Evolutionary conservation across 2,888 invertebrate genomes (phyloP).

Genomic region (Cecidostiba fungosa): DNA sequence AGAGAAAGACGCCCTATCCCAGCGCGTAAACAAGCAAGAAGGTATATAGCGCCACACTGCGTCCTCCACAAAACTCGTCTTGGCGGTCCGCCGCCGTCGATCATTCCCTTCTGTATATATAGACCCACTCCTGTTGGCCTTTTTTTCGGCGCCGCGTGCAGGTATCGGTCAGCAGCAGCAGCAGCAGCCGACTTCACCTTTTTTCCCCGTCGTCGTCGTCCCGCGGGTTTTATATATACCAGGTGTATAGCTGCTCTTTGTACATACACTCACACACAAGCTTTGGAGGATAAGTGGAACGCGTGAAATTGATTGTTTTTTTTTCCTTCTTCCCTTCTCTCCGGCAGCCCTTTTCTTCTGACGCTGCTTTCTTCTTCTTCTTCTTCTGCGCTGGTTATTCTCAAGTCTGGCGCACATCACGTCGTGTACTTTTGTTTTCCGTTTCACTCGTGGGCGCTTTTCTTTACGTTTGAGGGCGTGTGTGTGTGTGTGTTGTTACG

Average conservation of each 20-base stretch:
- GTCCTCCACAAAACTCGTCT: slow-evolving; percentile 18
- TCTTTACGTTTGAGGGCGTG: neutral
- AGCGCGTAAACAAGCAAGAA: neutral
- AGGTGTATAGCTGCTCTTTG: neutral
- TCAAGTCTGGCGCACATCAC: neutral
- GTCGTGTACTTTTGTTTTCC: neutral
- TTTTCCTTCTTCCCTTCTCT: slow-evolving; percentile 8
- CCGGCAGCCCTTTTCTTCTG: neutral
- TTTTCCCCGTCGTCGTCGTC: neutral
- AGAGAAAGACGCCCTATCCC: neutral
- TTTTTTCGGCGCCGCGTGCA: slow-evolving; percentile 16
- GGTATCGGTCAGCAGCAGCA: slow-evolving; percentile 25
- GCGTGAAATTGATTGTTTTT: slow-evolving; percentile 52
- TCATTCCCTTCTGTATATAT: neutral
- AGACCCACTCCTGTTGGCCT: neutral
- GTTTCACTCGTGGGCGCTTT: neutral
- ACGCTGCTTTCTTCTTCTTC: neutral
- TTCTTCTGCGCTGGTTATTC: neutral
- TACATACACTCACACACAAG: neutral
- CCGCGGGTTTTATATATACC: slow-evolving; percentile 3
- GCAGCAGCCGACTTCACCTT: neutral
- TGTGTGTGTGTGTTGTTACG: slow-evolving; percentile 8
- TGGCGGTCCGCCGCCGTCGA: neutral
- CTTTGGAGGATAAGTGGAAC: slow-evolving; percentile 32
- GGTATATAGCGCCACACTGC: neutral